Conservation (phyloP, 2,888 invertebrate species). For the Netelia melanura region DNA sequence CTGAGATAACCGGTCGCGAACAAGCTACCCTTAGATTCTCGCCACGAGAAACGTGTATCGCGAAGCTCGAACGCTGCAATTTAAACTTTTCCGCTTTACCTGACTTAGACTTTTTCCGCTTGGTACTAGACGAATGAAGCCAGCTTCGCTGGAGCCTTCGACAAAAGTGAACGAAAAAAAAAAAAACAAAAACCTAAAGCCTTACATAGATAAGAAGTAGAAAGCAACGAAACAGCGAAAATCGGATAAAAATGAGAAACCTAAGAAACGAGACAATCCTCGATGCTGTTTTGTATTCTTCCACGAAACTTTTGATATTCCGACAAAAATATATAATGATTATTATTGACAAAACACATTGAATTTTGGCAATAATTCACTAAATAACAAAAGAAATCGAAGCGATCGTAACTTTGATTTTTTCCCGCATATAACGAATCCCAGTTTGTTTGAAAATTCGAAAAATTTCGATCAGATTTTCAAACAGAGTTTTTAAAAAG, state of each 20-base stretch:
- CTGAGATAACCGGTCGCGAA: constrained; percentile 45
- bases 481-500: too few relatives aligned
- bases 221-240: not conserved
- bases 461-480: too few relatives aligned
- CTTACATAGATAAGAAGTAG: constrained; percentile 12
- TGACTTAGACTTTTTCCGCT: constrained; percentile 55
- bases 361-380: too few relatives aligned
- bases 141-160: constrained; percentile 49
- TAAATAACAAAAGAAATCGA: too few relatives aligned
- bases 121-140: constrained; percentile 31
- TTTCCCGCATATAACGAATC: too few relatives aligned
- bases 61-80: constrained; percentile 71
- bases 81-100: constrained; percentile 75
- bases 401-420: too few relatives aligned
- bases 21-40: constrained; percentile 44
- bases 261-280: not conserved
- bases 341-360: too few relatives aligned
- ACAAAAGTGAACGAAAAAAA: constrained; percentile 27
- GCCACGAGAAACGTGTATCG: constrained; percentile 18
- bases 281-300: not conserved
- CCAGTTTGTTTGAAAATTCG: too few relatives aligned
- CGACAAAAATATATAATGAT: too few relatives aligned
- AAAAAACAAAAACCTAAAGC: not conserved
- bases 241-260: constrained; percentile 10
- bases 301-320: not conserved